phyloP scores from a whole-genome alignment of 2,113 vertebrate genomes.

The Calonectris borealis region DNA sequence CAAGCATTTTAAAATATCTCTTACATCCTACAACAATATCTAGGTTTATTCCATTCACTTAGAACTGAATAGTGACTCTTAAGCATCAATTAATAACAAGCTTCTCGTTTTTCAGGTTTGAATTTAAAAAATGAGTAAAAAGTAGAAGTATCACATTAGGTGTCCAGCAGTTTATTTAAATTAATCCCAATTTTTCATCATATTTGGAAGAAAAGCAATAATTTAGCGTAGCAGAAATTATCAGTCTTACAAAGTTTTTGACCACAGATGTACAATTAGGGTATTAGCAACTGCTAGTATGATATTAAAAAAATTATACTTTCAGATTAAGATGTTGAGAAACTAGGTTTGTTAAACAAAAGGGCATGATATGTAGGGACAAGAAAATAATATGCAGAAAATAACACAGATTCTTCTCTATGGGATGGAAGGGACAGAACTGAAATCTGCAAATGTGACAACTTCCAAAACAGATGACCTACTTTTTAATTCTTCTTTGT shows the following conservation, averaged over 20 bases:
- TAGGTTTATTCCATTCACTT: background rate
- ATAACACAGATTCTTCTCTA: background rate
- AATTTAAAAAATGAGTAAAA: background rate
- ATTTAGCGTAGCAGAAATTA: background rate
- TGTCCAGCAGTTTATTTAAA: background rate
- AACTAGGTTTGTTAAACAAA: background rate
- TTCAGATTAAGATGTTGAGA: background rate
- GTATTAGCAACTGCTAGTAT: background rate
- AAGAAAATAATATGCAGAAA: background rate
- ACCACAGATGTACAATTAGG: background rate
- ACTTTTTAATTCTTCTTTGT: background rate
- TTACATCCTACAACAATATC: background rate
- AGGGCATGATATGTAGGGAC: background rate
- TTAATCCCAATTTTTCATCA: background rate
- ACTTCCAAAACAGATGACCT: background rate
- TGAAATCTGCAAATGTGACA: background rate
- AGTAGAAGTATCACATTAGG: background rate
- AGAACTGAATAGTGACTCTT: background rate
- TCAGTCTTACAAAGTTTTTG: background rate
- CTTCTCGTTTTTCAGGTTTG: background rate
- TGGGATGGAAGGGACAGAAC: background rate
- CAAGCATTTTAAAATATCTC: background rate
- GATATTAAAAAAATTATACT: background rate
- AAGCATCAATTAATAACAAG: background rate
- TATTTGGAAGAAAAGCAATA: background rate